Conservation (phyloP, 2,113 vertebrate genomes). For the Albula goreensis region DNA sequence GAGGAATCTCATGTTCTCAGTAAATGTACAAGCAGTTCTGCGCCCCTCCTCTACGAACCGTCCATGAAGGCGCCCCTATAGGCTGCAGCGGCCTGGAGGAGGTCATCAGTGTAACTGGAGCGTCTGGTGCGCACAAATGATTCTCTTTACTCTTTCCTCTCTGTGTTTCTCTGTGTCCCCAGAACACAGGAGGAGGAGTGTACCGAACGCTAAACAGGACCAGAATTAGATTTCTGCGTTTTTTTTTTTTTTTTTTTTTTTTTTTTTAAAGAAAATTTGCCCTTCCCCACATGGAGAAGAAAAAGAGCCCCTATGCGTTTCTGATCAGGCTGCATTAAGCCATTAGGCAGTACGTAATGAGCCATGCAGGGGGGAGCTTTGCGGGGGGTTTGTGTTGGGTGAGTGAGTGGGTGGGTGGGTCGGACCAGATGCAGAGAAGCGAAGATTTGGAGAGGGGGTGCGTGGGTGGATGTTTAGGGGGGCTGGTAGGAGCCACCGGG, state of each 20-base stretch:
- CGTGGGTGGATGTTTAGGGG: not conserved
- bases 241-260: too few relatives aligned
- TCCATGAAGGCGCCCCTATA: not conserved
- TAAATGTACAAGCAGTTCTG: not conserved
- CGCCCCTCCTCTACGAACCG: not conserved
- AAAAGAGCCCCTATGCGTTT: not conserved
- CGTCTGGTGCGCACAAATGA: not conserved
- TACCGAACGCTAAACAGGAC: not conserved
- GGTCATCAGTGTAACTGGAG: too few relatives aligned
- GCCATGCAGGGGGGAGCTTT: not conserved
- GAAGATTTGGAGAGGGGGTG: not conserved
- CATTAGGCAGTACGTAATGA: constrained; percentile 8
- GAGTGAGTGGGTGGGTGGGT: not conserved
- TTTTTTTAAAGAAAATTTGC: not conserved
- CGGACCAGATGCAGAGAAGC: not conserved
- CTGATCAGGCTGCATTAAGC: constrained; percentile 23
- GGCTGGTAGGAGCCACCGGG: constrained; percentile 37
- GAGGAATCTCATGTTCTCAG: not conserved
- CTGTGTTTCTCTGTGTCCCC: not conserved
- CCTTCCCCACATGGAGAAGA: not conserved
- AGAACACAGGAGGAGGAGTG: not conserved
- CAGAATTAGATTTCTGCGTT: not conserved
- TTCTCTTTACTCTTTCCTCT: not conserved
- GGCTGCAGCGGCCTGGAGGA: not conserved
- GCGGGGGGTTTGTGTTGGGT: too few relatives aligned